phyloP scores from a whole-genome alignment of 1,140 invertebrate genomes.

The Sesamia nonagrioides region DNA sequence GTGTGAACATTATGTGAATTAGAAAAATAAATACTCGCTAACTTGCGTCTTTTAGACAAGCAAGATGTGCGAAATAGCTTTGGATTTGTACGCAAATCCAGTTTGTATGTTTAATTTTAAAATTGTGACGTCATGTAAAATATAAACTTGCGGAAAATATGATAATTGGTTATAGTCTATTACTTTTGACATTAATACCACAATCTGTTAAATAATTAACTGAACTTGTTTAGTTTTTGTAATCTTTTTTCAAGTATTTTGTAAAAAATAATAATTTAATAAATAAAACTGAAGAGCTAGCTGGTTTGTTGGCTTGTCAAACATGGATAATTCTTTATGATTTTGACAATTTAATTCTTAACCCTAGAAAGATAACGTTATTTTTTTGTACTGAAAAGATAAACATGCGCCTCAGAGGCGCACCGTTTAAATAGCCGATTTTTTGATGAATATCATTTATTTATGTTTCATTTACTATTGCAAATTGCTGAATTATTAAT shows the following conservation, averaged over 20 bases:
- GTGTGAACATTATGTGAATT: slow-evolving; percentile 13
- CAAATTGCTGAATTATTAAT: too few species aligned
- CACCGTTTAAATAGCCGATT: too few species aligned
- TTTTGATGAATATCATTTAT: too few species aligned
- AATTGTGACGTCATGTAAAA: background rate
- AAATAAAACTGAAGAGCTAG: too few species aligned
- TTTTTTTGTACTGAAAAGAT: too few species aligned
- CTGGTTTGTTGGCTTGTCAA: too few species aligned
- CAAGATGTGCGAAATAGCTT: slow-evolving; percentile 19
- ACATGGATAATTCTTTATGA: too few species aligned
- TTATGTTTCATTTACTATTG: too few species aligned
- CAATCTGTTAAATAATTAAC: background rate
- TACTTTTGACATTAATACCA: background rate
- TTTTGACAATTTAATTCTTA: too few species aligned
- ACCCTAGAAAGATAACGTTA: too few species aligned
- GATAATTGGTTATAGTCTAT: background rate
- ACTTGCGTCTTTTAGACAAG: slow-evolving; percentile 29
- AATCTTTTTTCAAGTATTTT: background rate
- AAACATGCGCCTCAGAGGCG: too few species aligned
- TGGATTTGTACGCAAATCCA: slow-evolving; percentile 7
- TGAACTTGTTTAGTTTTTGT: background rate
- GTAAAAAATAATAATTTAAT: too few species aligned
- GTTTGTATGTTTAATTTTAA: background rate
- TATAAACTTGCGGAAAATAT: background rate
- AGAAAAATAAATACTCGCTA: slow-evolving; percentile 7